phyloP scores from a whole-genome alignment of 2,888 invertebrate genomes.

The Dryadula phaetusa region DNA sequence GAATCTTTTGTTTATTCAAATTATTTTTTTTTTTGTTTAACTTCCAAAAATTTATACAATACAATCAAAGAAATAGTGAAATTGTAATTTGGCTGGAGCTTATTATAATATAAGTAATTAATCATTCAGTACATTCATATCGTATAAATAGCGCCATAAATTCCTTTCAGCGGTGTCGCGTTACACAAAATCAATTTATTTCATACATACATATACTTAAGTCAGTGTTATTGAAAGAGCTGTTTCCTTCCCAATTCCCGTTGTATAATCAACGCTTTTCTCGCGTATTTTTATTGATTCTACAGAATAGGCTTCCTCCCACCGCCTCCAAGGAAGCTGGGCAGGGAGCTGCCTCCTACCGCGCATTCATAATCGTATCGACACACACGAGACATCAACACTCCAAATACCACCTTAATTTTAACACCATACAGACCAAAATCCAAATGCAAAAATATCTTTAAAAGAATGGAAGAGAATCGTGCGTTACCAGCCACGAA shows the following conservation, averaged over 20 bases:
- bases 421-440: conserved; percentile 58
- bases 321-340: conserved; percentile 72
- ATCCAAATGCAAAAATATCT: conserved; percentile 47
- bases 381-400: conserved; percentile 67
- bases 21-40: not conserved
- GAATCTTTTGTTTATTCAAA: conserved; percentile 9
- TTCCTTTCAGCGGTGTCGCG: conserved; percentile 29
- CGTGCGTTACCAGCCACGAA: conserved; percentile 83
- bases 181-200: conserved; percentile 38
- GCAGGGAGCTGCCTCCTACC: conserved; percentile 81
- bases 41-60: not conserved
- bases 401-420: conserved; percentile 66
- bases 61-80: not conserved
- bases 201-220: conserved; percentile 55
- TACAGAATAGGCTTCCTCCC: conserved; percentile 62
- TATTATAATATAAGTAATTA: not conserved
- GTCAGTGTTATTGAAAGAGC: conserved; percentile 68
- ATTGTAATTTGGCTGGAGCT: not conserved
- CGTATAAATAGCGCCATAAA: conserved; percentile 17
- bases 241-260: conserved; percentile 73
- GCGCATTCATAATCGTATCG: conserved; percentile 84
- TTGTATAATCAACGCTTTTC: conserved; percentile 83
- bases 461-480: conserved; percentile 78
- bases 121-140: conserved; percentile 19
- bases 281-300: conserved; percentile 84